Conservation (phyloP, 2,113 vertebrate genomes). For the Abramis brama region DNA sequence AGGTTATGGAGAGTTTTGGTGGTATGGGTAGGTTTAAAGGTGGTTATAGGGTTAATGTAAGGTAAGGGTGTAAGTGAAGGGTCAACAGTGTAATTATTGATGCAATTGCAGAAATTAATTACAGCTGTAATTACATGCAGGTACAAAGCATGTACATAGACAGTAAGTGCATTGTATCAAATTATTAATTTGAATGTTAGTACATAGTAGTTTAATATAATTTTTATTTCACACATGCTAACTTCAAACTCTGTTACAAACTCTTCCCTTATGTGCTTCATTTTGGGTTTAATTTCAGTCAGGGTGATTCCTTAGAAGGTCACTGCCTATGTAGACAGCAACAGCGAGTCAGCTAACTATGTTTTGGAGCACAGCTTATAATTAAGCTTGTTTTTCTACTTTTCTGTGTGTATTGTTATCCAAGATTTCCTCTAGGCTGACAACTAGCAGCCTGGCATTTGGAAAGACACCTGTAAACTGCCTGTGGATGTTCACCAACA, state of each 20-base stretch:
- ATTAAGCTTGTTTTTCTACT: slow-evolving; percentile 10
- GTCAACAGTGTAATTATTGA: too few species aligned
- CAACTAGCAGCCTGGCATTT: neutral
- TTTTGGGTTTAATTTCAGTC: neutral
- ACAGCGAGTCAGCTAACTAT: neutral
- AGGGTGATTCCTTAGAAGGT: neutral
- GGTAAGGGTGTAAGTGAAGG: too few species aligned
- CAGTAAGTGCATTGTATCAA: too few species aligned
- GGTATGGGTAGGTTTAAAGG: too few species aligned
- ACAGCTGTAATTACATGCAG: too few species aligned
- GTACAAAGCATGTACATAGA: too few species aligned
- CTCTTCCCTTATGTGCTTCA: neutral
- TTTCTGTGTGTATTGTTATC: neutral
- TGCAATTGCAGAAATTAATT: too few species aligned
- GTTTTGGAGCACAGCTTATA: neutral
- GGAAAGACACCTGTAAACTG: slow-evolving; percentile 3
- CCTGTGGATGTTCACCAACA: neutral
- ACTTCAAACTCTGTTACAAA: neutral
- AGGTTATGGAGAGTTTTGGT: too few species aligned
- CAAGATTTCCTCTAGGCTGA: neutral
- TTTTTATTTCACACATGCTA: neutral
- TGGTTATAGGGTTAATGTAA: too few species aligned
- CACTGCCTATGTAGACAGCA: neutral
- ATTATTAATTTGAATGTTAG: too few species aligned
- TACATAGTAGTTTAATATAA: too few species aligned